phyloP scores from a whole-genome alignment of 2,888 invertebrate species.

The Eristalinus sepulchralis region DNA sequence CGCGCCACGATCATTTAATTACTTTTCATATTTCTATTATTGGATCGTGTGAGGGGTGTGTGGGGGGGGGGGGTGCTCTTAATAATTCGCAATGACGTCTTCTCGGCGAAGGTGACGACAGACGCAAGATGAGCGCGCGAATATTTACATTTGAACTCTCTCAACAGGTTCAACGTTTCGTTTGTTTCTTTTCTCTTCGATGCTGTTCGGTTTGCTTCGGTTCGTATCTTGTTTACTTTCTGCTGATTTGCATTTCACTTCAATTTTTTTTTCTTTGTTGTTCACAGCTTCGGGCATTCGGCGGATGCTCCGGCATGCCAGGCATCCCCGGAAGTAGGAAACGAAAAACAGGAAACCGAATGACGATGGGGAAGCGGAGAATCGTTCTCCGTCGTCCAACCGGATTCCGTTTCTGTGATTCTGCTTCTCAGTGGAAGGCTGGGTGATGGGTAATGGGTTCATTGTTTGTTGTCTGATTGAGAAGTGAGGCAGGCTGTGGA shows the following conservation, averaged over 20 bases:
- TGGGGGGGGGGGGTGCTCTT: background rate
- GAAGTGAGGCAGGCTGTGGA: no score
- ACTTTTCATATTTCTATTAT: background rate
- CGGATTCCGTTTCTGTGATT: background rate
- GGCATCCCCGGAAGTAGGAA: background rate
- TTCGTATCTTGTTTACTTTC: background rate
- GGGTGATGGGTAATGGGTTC: no score
- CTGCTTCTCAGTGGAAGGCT: background rate
- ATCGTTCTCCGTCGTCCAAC: background rate
- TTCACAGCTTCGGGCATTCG: background rate
- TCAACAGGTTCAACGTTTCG: constrained; percentile 43
- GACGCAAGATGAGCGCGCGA: background rate
- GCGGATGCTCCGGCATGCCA: background rate
- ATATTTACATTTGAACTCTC: constrained; percentile 26
- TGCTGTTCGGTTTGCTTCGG: no score
- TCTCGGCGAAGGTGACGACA: background rate
- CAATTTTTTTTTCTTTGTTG: no score
- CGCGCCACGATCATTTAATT: background rate
- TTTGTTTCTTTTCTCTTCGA: background rate
- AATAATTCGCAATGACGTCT: background rate
- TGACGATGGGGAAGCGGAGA: background rate
- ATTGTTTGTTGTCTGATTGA: no score
- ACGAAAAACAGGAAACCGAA: background rate
- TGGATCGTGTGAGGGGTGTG: background rate
- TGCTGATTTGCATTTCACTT: background rate